Evolutionary conservation across 2,888 invertebrate species (phyloP).

Genomic region (Thymelicus sylvestris): DNA sequence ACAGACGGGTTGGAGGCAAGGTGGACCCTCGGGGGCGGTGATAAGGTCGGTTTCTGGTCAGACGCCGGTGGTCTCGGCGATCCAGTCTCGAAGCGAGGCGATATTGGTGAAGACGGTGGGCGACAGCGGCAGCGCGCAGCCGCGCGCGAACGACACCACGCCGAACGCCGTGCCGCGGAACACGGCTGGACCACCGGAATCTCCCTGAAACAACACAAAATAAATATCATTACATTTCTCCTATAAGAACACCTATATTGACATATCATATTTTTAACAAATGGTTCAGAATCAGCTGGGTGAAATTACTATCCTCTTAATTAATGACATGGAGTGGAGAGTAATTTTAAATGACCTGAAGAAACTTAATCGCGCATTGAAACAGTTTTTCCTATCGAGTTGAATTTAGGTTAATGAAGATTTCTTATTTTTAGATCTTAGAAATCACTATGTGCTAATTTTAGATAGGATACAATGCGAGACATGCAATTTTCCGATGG

Average conservation of each 20-base stretch:
- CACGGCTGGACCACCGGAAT: constrained; percentile 79
- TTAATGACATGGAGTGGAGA: no score
- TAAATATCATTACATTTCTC: neutral
- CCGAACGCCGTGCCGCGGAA: constrained; percentile 76
- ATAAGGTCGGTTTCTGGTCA: constrained; percentile 48
- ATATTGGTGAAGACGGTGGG: constrained; percentile 80
- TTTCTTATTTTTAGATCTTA: no score
- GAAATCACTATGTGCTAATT: no score
- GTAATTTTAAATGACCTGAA: no score
- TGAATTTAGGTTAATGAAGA: no score
- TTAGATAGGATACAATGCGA: no score
- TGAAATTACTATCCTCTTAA: no score
- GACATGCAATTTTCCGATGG: no score
- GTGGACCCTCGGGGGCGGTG: constrained; percentile 29
- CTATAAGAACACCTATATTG: neutral
- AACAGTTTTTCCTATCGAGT: no score
- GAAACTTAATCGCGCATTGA: no score
- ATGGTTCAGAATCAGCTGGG: no score
- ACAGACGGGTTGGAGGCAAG: constrained; percentile 49
- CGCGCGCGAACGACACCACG: constrained; percentile 78
- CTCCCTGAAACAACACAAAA: constrained; percentile 63
- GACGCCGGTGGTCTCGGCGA: constrained; percentile 73
- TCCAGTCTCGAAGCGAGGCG: constrained; percentile 72
- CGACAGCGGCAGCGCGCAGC: constrained; percentile 77
- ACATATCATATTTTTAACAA: no score